Evolutionary conservation across 2,797 vertebrate species (phyloP).

Genomic region (Anomalospiza imberbis): DNA sequence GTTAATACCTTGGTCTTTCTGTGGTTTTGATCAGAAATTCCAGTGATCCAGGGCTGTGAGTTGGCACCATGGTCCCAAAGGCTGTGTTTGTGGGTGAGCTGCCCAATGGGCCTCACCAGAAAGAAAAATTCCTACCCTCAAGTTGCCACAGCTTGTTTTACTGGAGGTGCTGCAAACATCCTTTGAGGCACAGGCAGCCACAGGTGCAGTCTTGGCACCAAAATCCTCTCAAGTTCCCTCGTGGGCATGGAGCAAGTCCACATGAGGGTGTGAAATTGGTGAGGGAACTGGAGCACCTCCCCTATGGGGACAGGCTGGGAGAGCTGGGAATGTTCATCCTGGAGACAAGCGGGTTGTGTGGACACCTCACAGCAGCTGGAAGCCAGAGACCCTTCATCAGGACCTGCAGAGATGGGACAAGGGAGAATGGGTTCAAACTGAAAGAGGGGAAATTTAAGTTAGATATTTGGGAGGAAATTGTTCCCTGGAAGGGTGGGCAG

Average conservation of each 20-base stretch:
- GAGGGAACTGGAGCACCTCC: neutral
- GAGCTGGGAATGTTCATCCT: neutral
- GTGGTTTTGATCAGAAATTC: neutral
- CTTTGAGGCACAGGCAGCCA: neutral
- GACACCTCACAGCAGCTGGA: neutral
- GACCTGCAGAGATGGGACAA: neutral
- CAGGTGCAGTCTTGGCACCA: neutral
- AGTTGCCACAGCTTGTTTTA: neutral
- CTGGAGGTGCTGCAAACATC: neutral
- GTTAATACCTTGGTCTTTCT: too few species aligned
- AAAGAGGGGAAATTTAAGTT: neutral
- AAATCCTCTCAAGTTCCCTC: too few species aligned
- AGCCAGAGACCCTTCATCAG: neutral
- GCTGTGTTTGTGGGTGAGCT: neutral
- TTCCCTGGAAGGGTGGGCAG: fast-evolving
- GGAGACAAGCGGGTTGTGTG: neutral
- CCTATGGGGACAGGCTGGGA: neutral
- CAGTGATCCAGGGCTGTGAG: too few species aligned
- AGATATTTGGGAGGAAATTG: neutral
- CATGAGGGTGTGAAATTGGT: neutral
- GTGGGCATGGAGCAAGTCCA: neutral
- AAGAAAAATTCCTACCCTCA: neutral
- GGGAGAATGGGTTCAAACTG: neutral
- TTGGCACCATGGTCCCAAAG: neutral
- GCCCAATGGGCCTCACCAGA: neutral